Evolutionary conservation across 2,797 vertebrate genomes (phyloP).

Genomic region (Gymnoscopelus microlampas): DNA sequence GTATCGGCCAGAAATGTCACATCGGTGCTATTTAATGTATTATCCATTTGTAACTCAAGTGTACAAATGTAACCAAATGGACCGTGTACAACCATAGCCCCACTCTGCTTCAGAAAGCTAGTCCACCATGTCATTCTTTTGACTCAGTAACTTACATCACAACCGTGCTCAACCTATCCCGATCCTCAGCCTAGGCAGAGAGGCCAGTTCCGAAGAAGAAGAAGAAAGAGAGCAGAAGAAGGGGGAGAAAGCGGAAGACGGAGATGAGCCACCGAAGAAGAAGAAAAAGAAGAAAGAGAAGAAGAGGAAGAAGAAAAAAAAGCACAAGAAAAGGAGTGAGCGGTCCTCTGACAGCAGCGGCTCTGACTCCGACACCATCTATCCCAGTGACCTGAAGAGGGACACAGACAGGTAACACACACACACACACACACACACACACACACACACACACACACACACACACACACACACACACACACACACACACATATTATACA

Average conservation of each 20-base stretch:
- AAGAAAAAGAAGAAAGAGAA: conserved; percentile 85
- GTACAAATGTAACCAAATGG: too few relatives aligned
- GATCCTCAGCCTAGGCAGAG: conserved; percentile 55
- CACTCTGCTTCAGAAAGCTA: too few relatives aligned
- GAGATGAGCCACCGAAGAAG: conserved; percentile 57
- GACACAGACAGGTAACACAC: conserved; percentile 55
- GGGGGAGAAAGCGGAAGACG: conserved; percentile 58
- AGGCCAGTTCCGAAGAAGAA: conserved; percentile 54
- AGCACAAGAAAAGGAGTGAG: conserved; percentile 79
- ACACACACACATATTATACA: not conserved
- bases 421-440: conserved; percentile 7
- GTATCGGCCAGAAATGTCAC: too few relatives aligned
- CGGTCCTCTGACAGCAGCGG: conserved; percentile 71
- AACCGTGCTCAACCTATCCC: not conserved
- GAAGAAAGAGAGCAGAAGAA: not conserved
- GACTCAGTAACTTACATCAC: not conserved
- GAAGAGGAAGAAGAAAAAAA: conserved; percentile 85
- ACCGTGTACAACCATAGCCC: too few relatives aligned
- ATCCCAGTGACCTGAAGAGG: conserved; percentile 75
- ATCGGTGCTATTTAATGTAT: too few relatives aligned
- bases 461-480: conserved; percentile 1
- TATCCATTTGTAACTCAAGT: too few relatives aligned
- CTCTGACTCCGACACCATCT: conserved; percentile 76
- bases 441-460: too few relatives aligned
- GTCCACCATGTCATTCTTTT: not conserved